Percentiles rank a stretch among this genome's conserved stretches.
These are phyloP conservation scores for Epizoanthus ramosus DNA, from an alignment of 92 coral and sea anemone genomes.

Conservation along the genomic window DNA sequence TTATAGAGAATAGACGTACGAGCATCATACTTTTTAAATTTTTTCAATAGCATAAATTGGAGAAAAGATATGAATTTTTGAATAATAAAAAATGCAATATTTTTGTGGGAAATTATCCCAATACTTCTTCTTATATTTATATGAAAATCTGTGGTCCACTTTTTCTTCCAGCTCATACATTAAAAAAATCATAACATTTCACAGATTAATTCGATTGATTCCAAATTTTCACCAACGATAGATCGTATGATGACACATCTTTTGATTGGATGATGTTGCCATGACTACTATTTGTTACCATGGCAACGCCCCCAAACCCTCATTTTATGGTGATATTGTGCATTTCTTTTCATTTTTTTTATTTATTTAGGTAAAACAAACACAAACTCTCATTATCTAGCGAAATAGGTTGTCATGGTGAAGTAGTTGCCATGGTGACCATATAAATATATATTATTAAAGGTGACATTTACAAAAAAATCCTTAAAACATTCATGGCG, in stretches of 20 bases:
- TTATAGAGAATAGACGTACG: conserved; percentile 6
- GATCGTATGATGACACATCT: conserved; percentile 5
- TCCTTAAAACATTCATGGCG: conserved; percentile 9
- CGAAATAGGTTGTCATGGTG: conserved; percentile 13
- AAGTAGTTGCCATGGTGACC: conserved; percentile 29
- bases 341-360: background rate
- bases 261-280: conserved; percentile 20
- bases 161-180: conserved; percentile 16
- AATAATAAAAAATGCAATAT: conserved; percentile 11
- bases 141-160: conserved; percentile 27
- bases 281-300: conserved; percentile 25
- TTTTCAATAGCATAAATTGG: conserved; percentile 22
- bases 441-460: conserved; percentile 8
- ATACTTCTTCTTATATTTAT: conserved; percentile 26
- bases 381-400: conserved; percentile 18
- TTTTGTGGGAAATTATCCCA: conserved; percentile 36
- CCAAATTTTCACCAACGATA: conserved; percentile 19
- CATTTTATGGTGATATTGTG: conserved; percentile 2
- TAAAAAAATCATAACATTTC: conserved; percentile 33
- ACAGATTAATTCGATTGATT: conserved; percentile 17
- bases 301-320: conserved; percentile 3
- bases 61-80: conserved; percentile 32
- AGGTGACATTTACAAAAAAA: conserved; percentile 18
- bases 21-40: conserved; percentile 31
- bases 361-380: conserved; percentile 15